phyloP scores from a whole-genome alignment of 2,888 invertebrate genomes.

The Diarsia mendica region DNA sequence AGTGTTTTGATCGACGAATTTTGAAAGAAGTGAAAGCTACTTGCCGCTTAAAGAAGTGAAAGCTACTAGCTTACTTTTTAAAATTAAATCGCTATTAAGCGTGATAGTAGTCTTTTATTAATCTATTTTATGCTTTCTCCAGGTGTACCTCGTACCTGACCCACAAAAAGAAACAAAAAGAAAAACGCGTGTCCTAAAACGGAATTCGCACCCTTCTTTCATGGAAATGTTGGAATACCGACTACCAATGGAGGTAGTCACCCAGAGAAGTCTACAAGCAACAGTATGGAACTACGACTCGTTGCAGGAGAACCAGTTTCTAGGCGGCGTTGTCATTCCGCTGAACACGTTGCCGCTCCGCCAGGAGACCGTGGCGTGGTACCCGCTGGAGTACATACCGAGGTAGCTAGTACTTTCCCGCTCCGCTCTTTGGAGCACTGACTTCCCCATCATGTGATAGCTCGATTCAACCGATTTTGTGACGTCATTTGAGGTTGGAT shows the following conservation, averaged over 20 bases:
- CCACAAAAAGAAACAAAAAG: conserved; percentile 97
- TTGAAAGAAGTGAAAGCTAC: too few species aligned
- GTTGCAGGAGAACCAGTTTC: conserved; percentile 97
- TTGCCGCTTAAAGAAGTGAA: too few species aligned
- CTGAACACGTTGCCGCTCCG: conserved; percentile 93
- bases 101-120: neutral
- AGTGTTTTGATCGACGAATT: neutral
- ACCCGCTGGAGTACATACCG: conserved; percentile 91
- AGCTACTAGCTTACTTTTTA: too few species aligned
- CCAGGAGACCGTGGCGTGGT: conserved; percentile 96
- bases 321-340: conserved; percentile 97
- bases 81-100: too few species aligned
- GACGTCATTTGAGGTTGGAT: conserved; percentile 23
- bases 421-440: conserved; percentile 81
- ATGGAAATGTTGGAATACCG: conserved; percentile 99
- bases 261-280: conserved; percentile 95
- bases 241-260: conserved; percentile 94
- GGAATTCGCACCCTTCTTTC: conserved; percentile 98
- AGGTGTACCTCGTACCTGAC: conserved; percentile 97
- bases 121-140: conserved; percentile 28
- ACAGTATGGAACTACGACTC: conserved; percentile 98
- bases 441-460: conserved; percentile 58
- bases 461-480: conserved; percentile 40
- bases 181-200: conserved; percentile 98
- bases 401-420: conserved; percentile 84